Evolutionary conservation across 2,797 vertebrate species (phyloP), one percentile per base, ranked within the genome.

Genomic region (Lycodopsis pacificus): DNA sequence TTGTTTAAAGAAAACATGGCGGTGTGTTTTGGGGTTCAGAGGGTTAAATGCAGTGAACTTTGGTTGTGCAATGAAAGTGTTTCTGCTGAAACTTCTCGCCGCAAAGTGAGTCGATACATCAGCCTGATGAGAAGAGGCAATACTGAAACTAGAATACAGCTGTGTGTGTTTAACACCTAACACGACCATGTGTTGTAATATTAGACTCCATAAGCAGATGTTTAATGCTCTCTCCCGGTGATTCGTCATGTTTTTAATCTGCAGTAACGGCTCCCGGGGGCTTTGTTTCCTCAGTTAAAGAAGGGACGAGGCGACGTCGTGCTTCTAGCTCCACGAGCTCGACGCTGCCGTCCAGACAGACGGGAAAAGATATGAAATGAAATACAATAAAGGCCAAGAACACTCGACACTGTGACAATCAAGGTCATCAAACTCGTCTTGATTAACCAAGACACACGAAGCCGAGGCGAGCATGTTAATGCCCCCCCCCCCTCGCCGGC

Each of bases 331-430:
- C 17, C 22, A 69, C 9, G 15, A 70, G 76, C 74, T 72, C 64
- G 9, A 30, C 4, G 8, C 46, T 68, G 34, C 2, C 30, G 40
- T 70, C 46, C n/a, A 0, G 19, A 73, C 32, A 19, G 56, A 65
- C 27, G 42, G 40, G 42, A 32, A 56, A 5, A 4, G 32, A 61
- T 58, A 71, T 71, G 32, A 38, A 48, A 34, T 22, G 9, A 34
- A 57, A n/a, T 3, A 12, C 71, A 12, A 54, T 15, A 59, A 51
- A 25, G 48, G 38, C 49, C 56, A 22, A 73, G 49, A 72, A 67
- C 51, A 65, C 63, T 77, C 68, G 76, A 75, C 78, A 77, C 77
- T 77, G 82, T 80, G 89, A 94, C 90, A 90, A 91, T 92, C 92
- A 89, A 84, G 69, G 84, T 84, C 75, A 69, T 85, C 4, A 9